phyloP scores from a whole-genome alignment of 2,113 vertebrate genomes.

The Columba janthina region DNA sequence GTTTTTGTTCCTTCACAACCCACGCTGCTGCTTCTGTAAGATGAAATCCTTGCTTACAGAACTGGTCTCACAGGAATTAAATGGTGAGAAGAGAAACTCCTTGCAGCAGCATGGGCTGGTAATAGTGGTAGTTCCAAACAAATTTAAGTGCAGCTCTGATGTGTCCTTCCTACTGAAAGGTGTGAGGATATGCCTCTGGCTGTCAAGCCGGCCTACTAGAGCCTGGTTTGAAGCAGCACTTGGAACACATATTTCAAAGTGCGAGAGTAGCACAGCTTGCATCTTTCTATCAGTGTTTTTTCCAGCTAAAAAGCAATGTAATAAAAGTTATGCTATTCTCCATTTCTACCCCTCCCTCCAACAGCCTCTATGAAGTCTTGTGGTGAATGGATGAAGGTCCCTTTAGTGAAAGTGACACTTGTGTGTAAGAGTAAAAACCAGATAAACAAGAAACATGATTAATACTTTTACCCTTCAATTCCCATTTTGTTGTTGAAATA shows the following conservation, averaged over 20 bases:
- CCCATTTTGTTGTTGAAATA: background rate
- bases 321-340: background rate
- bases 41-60: background rate
- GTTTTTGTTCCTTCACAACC: slow-evolving; percentile 32
- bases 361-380: background rate
- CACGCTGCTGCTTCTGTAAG: background rate
- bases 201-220: background rate
- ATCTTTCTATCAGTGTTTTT: background rate
- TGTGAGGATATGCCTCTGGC: background rate
- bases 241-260: background rate
- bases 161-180: background rate
- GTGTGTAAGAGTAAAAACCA: background rate
- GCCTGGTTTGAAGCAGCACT: background rate
- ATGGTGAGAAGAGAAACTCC: background rate
- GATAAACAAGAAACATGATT: background rate
- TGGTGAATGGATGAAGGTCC: background rate
- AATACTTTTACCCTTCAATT: background rate
- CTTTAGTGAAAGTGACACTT: background rate
- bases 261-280: background rate
- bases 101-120: background rate
- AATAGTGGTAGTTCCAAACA: background rate
- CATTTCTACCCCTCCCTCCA: background rate
- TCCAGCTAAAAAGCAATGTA: background rate
- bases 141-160: background rate
- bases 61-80: background rate